Evolutionary conservation across 1,140 invertebrate genomes (phyloP), one percentile per base, ranked within the genome.

Genomic region (Geopemphigus sp.): DNA sequence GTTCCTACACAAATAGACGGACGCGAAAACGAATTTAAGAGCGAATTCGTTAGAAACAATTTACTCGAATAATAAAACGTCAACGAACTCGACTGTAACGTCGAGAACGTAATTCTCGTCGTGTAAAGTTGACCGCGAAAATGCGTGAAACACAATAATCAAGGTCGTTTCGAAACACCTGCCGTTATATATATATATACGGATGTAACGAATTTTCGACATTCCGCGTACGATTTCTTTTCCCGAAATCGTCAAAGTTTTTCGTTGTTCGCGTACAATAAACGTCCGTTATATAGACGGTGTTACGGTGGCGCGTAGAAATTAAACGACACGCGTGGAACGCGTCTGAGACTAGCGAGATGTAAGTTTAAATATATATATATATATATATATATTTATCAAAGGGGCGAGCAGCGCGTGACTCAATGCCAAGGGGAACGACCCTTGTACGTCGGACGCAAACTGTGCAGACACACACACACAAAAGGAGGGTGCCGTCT

Each of bases 141-240:
- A 68, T 50, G 22, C 50, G 11, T 68, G 50, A 50, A 50, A 50
- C 17, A 68, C 22, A 50, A n/a, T n/a, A n/a, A 68, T 50, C 66
- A 68, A 68, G 66, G 66, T 50, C 50, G 15, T 68, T 50, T 26
- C n/a, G 47, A 50, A 68, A 22, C 47, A 68, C 47, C 66, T 26
- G 39, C 45, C 50, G 66, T 68, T 50, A 47, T 68, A 47, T 19
- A 26, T 12, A 5, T 56, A 56, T 45, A 45, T 45, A 45, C 39
- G 5, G 8, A 8, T 56, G 14, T 39, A 17, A 22, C 47, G 22
- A 68, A 68, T 26, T 68, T 68, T 68, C 66, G 14, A 50, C 66
- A 68, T 68, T 68, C 66, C 66, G 50, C 24, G n/a, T n/a, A 68
- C 66, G 39, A 68, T 68, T 68, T 68, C 66, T 68, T 68, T 68